phyloP scores from a whole-genome alignment of 2,888 invertebrate species.

The Oasisia sp. region DNA sequence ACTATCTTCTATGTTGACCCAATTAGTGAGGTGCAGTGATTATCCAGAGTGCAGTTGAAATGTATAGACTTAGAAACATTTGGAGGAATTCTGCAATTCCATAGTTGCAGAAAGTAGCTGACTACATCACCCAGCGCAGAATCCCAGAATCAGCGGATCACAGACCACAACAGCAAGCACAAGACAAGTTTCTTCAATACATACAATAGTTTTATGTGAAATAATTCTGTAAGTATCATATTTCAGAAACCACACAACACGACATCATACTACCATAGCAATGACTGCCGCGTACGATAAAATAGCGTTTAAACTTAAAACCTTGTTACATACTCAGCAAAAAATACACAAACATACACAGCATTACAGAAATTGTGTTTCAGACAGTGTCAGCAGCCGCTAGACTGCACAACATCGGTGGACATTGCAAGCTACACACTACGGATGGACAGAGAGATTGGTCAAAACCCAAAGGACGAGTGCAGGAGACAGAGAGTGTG shows the following conservation, averaged over 20 bases:
- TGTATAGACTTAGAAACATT: neutral
- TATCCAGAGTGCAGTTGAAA: neutral
- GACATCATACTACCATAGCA: neutral
- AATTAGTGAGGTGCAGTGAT: neutral
- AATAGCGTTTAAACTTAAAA: neutral
- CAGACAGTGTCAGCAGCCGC: neutral
- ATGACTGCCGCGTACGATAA: neutral
- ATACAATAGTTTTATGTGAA: neutral
- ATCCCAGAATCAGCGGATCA: neutral
- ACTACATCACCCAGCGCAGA: neutral
- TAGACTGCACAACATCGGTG: neutral
- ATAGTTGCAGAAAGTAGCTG: neutral
- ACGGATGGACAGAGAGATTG: neutral
- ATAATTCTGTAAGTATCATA: neutral
- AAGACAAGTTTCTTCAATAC: neutral
- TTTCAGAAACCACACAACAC: neutral
- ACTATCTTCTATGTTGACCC: neutral
- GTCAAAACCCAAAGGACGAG: neutral
- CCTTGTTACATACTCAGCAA: neutral
- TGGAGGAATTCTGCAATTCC: slow-evolving; percentile 1
- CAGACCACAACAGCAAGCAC: neutral
- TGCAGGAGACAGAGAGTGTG: neutral
- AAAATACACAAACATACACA: neutral
- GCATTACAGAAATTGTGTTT: neutral
- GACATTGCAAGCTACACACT: slow-evolving; percentile 1